Evolutionary conservation across 2,113 vertebrate species (phyloP).

Genomic region (Cinclus mexicanus): DNA sequence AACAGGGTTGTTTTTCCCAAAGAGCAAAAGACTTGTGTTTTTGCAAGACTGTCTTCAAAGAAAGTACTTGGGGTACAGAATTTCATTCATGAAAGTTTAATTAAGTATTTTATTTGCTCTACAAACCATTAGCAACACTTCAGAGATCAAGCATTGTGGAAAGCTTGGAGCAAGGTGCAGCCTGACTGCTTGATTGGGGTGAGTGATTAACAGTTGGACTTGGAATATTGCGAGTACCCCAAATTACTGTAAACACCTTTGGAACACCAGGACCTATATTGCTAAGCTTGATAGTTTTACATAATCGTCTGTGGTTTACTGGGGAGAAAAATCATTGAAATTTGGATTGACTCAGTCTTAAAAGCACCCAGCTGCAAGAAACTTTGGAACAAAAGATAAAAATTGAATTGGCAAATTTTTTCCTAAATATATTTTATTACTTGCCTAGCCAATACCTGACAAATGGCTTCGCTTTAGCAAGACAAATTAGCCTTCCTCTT

Average conservation of each 20-base stretch:
- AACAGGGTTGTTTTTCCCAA: background rate
- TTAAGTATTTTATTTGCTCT: background rate
- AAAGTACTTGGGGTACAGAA: background rate
- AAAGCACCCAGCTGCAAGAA: background rate
- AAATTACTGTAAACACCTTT: background rate
- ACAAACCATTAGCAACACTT: background rate
- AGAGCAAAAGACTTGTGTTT: background rate
- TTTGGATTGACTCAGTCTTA: background rate
- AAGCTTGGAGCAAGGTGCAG: background rate
- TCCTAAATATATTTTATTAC: background rate
- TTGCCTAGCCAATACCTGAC: background rate
- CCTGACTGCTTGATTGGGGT: background rate
- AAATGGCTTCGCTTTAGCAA: background rate
- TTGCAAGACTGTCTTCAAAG: background rate
- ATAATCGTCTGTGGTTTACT: background rate
- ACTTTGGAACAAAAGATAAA: background rate
- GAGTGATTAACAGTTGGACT: background rate
- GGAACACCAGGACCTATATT: background rate
- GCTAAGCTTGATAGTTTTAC: background rate
- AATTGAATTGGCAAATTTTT: background rate
- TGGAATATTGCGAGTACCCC: background rate
- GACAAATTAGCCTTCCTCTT: background rate
- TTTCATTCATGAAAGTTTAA: background rate
- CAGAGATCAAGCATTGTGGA: background rate
- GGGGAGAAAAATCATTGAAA: background rate